Conservation (phyloP, 2,797 vertebrate genomes). For the Catostomus latipinnis region DNA sequence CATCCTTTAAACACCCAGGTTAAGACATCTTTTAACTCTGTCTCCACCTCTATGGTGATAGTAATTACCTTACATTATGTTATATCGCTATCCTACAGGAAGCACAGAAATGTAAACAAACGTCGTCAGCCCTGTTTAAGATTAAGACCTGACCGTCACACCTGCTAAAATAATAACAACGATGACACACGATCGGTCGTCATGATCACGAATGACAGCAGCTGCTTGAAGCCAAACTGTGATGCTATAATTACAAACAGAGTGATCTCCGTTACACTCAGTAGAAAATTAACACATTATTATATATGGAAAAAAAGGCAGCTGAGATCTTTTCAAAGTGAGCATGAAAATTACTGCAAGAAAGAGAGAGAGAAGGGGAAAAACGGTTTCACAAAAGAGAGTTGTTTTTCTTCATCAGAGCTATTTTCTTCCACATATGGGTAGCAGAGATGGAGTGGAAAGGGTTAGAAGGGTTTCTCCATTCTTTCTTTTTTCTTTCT, state of each 20-base stretch:
- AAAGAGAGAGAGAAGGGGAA: not conserved
- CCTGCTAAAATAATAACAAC: slow-evolving; percentile 15
- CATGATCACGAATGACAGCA: slow-evolving; percentile 11
- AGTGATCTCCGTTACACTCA: slow-evolving; percentile 8
- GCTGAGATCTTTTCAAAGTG: not conserved
- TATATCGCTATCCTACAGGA: slow-evolving; percentile 21
- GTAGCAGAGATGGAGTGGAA: not conserved
- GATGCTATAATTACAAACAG: slow-evolving; percentile 37
- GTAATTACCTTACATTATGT: slow-evolving; percentile 38
- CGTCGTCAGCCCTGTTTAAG: slow-evolving; percentile 8
- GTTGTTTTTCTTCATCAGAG: slow-evolving; percentile 1
- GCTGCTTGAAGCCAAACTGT: slow-evolving; percentile 7
- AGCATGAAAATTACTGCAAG: slow-evolving; percentile 22
- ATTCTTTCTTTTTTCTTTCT: slow-evolving; percentile 15
- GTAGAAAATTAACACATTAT: slow-evolving; percentile 8
- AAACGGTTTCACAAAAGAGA: slow-evolving; percentile 5
- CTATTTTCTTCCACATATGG: slow-evolving; percentile 3
- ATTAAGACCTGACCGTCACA: slow-evolving; percentile 30
- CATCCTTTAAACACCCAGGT: slow-evolving; percentile 42
- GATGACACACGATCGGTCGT: not conserved
- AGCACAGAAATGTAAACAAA: slow-evolving; percentile 24
- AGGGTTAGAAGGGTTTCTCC: slow-evolving; percentile 16
- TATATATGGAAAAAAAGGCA: not conserved
- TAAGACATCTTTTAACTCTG: slow-evolving; percentile 35
- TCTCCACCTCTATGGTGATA: slow-evolving; percentile 34